Base-by-base conservation (phyloP, 2,113 vertebrate species). In the Anolis sagrei region DNA sequence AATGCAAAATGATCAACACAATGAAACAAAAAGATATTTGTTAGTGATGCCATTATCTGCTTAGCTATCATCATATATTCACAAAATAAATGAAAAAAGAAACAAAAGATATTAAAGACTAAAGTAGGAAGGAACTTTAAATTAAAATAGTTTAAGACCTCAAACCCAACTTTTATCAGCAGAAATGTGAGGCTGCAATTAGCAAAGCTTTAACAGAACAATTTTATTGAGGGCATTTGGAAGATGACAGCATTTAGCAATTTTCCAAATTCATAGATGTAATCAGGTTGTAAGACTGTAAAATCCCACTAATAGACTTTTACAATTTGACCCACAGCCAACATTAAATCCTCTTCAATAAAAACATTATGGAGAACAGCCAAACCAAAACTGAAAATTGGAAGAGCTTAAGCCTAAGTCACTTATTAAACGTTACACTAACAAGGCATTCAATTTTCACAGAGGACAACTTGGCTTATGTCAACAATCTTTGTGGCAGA, bases 291-390 rank as follows among this genome's bases (percentile, higher is more conserved):
- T 39, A 84, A 66, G 23, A 83, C n/a, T 78, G 49, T 11, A 87
- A 58, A 32, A 61, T 27, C 36, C 73, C 29, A 2, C 70, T 86
- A 83, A 86, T 19, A 79, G 69, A 86, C 77, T 79, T 86, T 70
- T 76, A 72, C 64, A 61, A 70, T 85, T 79, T 80, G 84, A 86
- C 84, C 36, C 39, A 79, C 36, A 73, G 76, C 69, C 84, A 74
- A 18, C 54, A 34, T 86, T 79, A 86, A 79, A 86, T 73, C 36
- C 54, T 74, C 84, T 80, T 80, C 84, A 80, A 49, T 80, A 72
- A 85, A 85, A 85, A 79, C 39, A 23, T 58, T 85, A 73, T 64
- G 84, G 84, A 74, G n/a, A 80, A 23, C 51, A 86, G 77, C 68
- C 69, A 86, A 79, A 49, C 68, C 77, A 23, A 79, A 73, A 79